Evolutionary conservation across 2,113 vertebrate genomes (phyloP), one percentile per base, ranked within the genome.

Genomic region (Panthera leo): DNA sequence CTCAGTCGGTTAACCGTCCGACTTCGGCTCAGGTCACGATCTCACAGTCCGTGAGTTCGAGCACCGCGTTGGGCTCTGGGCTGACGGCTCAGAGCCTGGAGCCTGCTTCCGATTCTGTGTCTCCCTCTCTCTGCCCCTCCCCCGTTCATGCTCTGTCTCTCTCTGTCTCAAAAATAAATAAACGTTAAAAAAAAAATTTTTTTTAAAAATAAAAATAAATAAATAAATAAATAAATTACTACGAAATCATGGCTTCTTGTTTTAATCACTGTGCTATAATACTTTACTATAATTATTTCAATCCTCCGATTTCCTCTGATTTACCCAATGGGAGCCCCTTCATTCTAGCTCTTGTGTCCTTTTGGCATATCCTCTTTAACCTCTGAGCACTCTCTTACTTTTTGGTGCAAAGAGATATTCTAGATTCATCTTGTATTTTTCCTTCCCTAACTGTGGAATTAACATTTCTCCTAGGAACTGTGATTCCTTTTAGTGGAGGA

Each of bases 261-360:
- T 71, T 89, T 85, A 92, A 94, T 76, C n/a, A 85, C 45, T 80
- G 48, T 58, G 13, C 51, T 71, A 31, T 73, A 68, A 42, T 73
- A 34, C 23, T 95, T 95, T 78, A 67, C 3, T 82, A 53, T 68
- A 79, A 93, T 96, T 87, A 87, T 45, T 80, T 85, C 71, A 68
- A 4, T 63, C 70, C 61, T 45, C 89, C 42, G 16, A 55, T 70
- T 68, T 76, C 36, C 48, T 78, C 76, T 39, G n/a, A 29, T 53
- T 94, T 58, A 76, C 23, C 36, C 63, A 83, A 23, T 42, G 70
- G 31, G 76, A 90, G 27, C 15, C 53, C 58, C 51, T 18, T 48
- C 9, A 39, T 0, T 67, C 75, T 95, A 68, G 34, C 39, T 36
- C 36, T 78, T n/a, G 27, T 67, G 7, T 82, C 21, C 4, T 73